Percentiles rank a stretch among this genome's conserved stretches.
Evolutionary conservation across 2,888 invertebrate genomes (phyloP).

Genomic region (Dione vanillae): DNA sequence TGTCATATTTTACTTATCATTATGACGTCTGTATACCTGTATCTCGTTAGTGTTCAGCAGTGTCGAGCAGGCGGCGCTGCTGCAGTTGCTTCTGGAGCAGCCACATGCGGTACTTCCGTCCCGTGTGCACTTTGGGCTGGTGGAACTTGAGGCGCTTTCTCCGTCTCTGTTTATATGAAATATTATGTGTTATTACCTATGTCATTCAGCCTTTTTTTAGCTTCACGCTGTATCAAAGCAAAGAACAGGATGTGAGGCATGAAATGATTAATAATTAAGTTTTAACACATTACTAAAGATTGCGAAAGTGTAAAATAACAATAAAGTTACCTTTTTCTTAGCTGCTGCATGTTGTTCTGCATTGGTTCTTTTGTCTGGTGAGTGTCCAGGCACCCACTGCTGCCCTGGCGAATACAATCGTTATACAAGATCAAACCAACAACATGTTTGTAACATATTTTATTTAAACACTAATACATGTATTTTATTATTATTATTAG

Average conservation of each 20-base stretch:
- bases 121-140: constrained; percentile 94
- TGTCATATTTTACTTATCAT: too few relatives aligned
- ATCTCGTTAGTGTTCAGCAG: constrained; percentile 88
- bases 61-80: constrained; percentile 80
- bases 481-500: too few relatives aligned
- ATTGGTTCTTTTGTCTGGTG: constrained; percentile 80
- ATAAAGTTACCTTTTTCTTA: constrained; percentile 83
- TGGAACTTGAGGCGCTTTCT: constrained; percentile 92
- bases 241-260: too few relatives aligned
- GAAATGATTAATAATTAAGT: too few relatives aligned
- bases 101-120: constrained; percentile 87
- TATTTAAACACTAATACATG: background rate
- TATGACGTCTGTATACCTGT: constrained; percentile 79
- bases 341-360: constrained; percentile 83
- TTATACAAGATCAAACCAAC: constrained; percentile 80
- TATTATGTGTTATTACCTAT: background rate
- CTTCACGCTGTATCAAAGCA: too few relatives aligned
- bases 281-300: too few relatives aligned
- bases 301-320: too few relatives aligned
- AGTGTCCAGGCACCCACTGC: constrained; percentile 89
- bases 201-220: too few relatives aligned
- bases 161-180: constrained; percentile 84
- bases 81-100: constrained; percentile 86
- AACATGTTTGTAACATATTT: constrained; percentile 38
- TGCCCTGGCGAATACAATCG: constrained; percentile 87